Conservation (phyloP, 2,797 vertebrate species). For the Enteromius paludinosus region DNA sequence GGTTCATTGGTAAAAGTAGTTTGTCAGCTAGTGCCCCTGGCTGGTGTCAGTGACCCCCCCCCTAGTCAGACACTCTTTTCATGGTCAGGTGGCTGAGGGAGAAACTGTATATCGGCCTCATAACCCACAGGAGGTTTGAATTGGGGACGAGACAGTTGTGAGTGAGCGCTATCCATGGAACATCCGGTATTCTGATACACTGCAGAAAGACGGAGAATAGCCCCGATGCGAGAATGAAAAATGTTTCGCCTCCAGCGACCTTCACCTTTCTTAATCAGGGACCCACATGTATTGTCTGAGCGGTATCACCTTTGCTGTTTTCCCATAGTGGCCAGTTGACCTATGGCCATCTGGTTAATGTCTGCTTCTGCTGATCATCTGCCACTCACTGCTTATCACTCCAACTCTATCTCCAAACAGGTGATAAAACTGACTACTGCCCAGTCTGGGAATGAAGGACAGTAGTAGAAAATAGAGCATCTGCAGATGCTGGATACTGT, state of each 20-base stretch:
- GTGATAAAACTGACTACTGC: conserved; percentile 70
- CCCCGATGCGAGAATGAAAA: conserved; percentile 65
- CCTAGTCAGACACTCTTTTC: conserved; percentile 74
- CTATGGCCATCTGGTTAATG: conserved; percentile 71
- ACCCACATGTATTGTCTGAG: conserved; percentile 63
- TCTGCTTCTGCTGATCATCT: conserved; percentile 75
- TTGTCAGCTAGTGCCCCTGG: conserved; percentile 60
- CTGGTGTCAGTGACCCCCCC: conserved; percentile 51
- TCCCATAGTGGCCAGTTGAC: conserved; percentile 64
- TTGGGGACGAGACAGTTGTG: conserved; percentile 69
- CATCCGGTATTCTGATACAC: conserved; percentile 75
- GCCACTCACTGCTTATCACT: conserved; percentile 74
- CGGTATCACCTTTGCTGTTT: conserved; percentile 64
- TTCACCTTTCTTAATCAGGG: conserved; percentile 69
- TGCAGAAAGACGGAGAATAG: conserved; percentile 62
- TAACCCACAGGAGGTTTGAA: conserved; percentile 78
- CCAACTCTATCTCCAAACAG: conserved; percentile 53
- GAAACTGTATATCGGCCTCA: conserved; percentile 77
- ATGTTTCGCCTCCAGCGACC: conserved; percentile 53
- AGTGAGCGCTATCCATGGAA: conserved; percentile 68
- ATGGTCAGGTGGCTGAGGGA: conserved; percentile 74
- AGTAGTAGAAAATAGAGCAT: conserved; percentile 47
- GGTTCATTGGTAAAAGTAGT: conserved; percentile 66
- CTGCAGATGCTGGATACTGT: conserved; percentile 35
- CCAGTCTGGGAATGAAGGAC: conserved; percentile 56